Evolutionary conservation across 2,888 invertebrate genomes (phyloP), one percentile per base, ranked within the genome.

Genomic region (Agrotis ipsilon): DNA sequence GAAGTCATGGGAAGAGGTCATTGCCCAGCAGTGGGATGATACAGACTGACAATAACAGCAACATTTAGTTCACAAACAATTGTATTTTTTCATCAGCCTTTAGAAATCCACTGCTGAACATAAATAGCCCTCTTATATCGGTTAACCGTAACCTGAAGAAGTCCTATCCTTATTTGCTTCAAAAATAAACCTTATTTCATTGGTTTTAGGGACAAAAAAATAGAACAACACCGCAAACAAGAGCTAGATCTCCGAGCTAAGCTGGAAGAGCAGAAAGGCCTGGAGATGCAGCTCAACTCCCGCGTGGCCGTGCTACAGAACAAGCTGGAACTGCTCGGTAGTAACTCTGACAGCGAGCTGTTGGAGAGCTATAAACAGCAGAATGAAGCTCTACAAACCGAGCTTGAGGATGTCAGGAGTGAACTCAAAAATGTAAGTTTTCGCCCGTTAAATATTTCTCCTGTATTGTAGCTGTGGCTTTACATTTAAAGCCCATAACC

Each of bases 281-380:
- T 93, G 57, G 96, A 96, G 73, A 89, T 94, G 91, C 95, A 96
- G 68, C 86, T 95, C 2, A 94, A 90, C 55, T 94, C 96, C 0
- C 92, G 92, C 0, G 58, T 94, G 4, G 95, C 94, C 0, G 91
- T 96, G 16, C 80, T 96, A 1, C 94, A 95, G 83, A 93, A 93
- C 75, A 94, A 94, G 62, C 76, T 95, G 14, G 94, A 94, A 45
- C 73, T 94, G 19, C 86, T 94, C 0, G 92, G 91, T 0, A 90
- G 87, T 27, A 92, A 87, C 80, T 87, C 90, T 0, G 94, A 94
- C 60, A 86, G 89, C 18, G 93, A 94, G 2, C 84, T 94, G 39
- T 48, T 93, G 6, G 93, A 94, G 14, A 88, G 86, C 45, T 96
- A 93, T 55, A 92, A 92, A 18, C 86, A 93, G 1, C 92, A 94